Conservation (phyloP, 2,797 vertebrate species). For the Prunella strophiata region DNA sequence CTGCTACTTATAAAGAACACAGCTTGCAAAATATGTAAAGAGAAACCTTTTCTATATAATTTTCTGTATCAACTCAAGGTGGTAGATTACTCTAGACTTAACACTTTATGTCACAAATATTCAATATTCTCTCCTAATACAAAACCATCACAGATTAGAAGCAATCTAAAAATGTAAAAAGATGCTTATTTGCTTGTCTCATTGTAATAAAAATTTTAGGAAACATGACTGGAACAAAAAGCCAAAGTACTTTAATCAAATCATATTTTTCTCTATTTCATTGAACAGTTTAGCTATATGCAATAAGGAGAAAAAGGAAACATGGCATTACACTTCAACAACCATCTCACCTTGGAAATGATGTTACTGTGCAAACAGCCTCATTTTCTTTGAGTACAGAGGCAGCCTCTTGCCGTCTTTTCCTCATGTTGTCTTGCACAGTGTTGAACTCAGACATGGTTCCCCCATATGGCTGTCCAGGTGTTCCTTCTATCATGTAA, state of each 20-base stretch:
- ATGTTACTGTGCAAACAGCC: conserved; percentile 91
- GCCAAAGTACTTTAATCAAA: neutral
- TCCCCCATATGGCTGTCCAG: conserved; percentile 95
- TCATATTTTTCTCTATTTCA: neutral
- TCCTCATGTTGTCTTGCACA: conserved; percentile 96
- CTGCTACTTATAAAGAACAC: neutral
- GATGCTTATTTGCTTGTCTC: neutral
- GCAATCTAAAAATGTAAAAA: neutral
- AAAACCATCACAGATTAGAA: neutral
- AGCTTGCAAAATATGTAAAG: neutral
- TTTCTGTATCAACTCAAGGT: neutral
- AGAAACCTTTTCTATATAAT: neutral
- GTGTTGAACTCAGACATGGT: conserved; percentile 99
- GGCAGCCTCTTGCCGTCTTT: conserved; percentile 90
- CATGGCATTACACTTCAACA: neutral
- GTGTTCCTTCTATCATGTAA: conserved; percentile 99
- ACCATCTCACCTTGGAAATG: conserved; percentile 90
- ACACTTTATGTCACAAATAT: neutral
- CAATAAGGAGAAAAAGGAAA: neutral
- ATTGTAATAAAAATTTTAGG: neutral
- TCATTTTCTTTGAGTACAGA: conserved; percentile 86
- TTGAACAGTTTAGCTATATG: neutral
- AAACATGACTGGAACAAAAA: neutral
- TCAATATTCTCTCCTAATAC: neutral
- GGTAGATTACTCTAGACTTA: neutral